Base-by-base conservation (phyloP, 2,797 vertebrate genomes). In the Acanthis flammea region DNA sequence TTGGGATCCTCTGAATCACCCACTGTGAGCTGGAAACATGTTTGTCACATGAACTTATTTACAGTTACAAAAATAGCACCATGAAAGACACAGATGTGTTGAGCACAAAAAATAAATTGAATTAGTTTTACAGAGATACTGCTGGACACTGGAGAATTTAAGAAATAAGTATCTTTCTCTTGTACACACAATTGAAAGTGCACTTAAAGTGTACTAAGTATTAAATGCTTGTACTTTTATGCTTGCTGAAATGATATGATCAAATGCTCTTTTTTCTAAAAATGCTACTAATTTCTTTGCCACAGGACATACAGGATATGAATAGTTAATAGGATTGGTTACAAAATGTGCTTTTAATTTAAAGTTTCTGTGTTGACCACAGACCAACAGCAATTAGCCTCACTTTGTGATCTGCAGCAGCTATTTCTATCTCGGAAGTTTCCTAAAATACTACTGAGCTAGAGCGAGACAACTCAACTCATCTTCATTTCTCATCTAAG, bases 1-100 rank as follows among this genome's bases (percentile, higher is more conserved):
- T 33, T 88, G 91, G 55, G 77, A 96, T 86, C 78, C 75, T 91
- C 77, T 95, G 91, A 96, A 96, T 94, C 79, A 96, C 55, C 81
- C 70, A 55, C 57, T 75, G 78, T 2, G 10, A 83, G 68, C 76
- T 95, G 80, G 80, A 95, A 95, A 96, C 87, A 91, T 70, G 92
- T 94, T 92, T 92, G 89, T 95, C 91, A 93, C 94, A 97, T 88
- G 90, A 61, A 83, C 55, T 80, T 96, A 90, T 96, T 96, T 96
- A 77, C 16, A 7, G 79, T 65, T 86, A 95, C 92, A 96, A 94
- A 96, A 96, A 96, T 89, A 96, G 92, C 72, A 92, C 63, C 53
- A 45, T 42, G 88, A 94, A 94, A 96, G 88, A 94, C 92, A 87
- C 91, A 97, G 93, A 93, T 94, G 91, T 84, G 71, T 88, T 45